These are phyloP conservation scores for Erebia aethiops DNA, from an alignment of 2,888 invertebrate genomes.

Conservation along the genomic window DNA sequence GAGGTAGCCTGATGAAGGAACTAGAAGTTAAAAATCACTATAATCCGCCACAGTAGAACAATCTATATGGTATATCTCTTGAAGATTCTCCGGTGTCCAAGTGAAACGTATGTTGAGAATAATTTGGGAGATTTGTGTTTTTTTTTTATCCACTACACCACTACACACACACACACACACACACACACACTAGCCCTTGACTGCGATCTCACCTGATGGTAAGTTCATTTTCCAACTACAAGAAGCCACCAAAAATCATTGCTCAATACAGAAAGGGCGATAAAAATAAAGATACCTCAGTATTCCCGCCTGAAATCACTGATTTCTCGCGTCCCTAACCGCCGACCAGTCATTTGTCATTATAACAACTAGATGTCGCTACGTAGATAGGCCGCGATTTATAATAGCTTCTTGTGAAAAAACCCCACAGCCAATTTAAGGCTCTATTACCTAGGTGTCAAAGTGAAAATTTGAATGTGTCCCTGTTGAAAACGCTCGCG, in stretches of 20 bases:
- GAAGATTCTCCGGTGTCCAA: too few species aligned
- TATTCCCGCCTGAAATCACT: constrained; percentile 41
- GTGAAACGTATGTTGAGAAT: too few species aligned
- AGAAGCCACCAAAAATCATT: constrained; percentile 32
- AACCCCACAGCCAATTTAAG: constrained; percentile 8
- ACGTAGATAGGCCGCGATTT: constrained; percentile 49
- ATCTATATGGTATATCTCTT: too few species aligned
- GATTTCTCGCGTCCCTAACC: constrained; percentile 40
- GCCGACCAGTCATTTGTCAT: constrained; percentile 52
- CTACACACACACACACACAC: too few species aligned
- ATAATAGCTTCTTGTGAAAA: constrained; percentile 44
- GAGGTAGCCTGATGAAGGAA: too few species aligned
- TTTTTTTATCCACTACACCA: too few species aligned
- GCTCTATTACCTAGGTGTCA: constrained; percentile 20
- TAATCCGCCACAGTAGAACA: too few species aligned
- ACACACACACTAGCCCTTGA: too few species aligned
- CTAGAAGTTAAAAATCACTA: too few species aligned
- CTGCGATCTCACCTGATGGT: too few species aligned
- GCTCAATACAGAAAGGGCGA: constrained; percentile 34
- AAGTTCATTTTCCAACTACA: constrained; percentile 5
- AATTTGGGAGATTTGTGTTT: too few species aligned
- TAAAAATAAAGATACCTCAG: constrained; percentile 42
- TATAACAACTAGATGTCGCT: constrained; percentile 54
- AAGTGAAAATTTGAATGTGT: constrained; percentile 31
- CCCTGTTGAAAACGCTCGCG: constrained; percentile 41